Evolutionary conservation across 1,140 invertebrate genomes (phyloP), one percentile per base, ranked within the genome.

Genomic region (Melitaea cinxia): DNA sequence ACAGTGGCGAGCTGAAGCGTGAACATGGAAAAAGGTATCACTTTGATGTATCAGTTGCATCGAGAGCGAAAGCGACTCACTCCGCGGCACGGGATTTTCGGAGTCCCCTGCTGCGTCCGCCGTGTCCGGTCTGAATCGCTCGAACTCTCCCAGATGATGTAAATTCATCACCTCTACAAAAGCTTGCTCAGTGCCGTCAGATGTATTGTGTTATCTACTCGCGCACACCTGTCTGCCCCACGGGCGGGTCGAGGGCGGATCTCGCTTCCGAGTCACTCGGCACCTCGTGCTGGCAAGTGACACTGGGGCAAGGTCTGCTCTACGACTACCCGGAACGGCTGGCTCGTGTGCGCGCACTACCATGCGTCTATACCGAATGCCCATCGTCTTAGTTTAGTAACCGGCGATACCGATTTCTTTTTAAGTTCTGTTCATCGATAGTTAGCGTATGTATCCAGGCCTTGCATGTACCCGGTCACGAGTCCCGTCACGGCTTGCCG

Each of bases 11-110:
- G 93, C 97, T 98, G 94, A 98, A 98, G 94, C 95, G 96, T 93
- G 97, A 98, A 94, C 97, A 98, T 91, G 97, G 97, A 95, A 98
- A 98, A 95, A 98, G 97, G 97, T 98, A 97, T 96, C 97, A 96
- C 95, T 98, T 94, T 98, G 98, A 97, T 83, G 80, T 90, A 80
- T 90, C 81, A 80, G 79, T 73, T 81, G 78, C 73, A 76, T 60
- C 73, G 83, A 75, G 81, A 88, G 85, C 79, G 78, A 80, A 78
- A 80, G 83, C 83, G 85, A 88, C 72, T 82, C 83, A 86, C 72
- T 72, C 74, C 82, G 67, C 67, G 68, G 78, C 63, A 61, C 33
- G 67, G 67, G 67, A 67, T 52, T 47, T 47, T 47, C 17, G 42
- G 19, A 24, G 42, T 19, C 42, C 19, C 42, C 23, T 19, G 42